phyloP scores from a whole-genome alignment of 2,888 invertebrate species.

The Lydus trimaculatus region DNA sequence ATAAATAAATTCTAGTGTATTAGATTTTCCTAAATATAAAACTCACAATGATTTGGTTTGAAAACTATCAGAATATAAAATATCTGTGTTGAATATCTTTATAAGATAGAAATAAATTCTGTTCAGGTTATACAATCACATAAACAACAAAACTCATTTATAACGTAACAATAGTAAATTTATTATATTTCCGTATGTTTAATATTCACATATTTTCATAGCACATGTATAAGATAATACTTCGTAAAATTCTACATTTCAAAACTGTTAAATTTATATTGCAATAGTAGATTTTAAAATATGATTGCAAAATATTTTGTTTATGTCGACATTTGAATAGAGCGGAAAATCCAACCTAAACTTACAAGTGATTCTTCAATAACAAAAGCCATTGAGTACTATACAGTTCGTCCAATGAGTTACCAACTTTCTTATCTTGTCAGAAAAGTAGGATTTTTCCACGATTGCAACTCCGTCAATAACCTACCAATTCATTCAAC shows the following conservation, averaged over 20 bases:
- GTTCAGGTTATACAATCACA: neutral
- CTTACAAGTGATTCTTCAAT: no score
- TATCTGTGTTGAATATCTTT: neutral
- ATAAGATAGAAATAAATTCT: neutral
- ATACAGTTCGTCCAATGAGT: no score
- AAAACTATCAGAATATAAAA: neutral
- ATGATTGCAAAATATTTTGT: neutral
- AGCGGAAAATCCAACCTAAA: no score
- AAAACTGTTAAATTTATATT: neutral
- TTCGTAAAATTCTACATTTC: neutral
- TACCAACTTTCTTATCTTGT: no score
- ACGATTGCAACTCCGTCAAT: no score
- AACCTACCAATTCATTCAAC: no score
- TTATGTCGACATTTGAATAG: neutral
- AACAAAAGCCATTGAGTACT: no score
- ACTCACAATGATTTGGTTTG: neutral
- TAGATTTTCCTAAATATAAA: neutral
- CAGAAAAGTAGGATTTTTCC: no score
- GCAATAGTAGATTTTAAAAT: neutral
- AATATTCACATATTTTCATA: neutral
- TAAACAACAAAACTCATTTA: neutral
- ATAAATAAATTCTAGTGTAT: neutral
- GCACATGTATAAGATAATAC: neutral
- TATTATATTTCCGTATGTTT: neutral
- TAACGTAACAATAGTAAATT: neutral